Conservation (phyloP, 2,797 vertebrate genomes). For the Bryconaethiops microstoma region DNA sequence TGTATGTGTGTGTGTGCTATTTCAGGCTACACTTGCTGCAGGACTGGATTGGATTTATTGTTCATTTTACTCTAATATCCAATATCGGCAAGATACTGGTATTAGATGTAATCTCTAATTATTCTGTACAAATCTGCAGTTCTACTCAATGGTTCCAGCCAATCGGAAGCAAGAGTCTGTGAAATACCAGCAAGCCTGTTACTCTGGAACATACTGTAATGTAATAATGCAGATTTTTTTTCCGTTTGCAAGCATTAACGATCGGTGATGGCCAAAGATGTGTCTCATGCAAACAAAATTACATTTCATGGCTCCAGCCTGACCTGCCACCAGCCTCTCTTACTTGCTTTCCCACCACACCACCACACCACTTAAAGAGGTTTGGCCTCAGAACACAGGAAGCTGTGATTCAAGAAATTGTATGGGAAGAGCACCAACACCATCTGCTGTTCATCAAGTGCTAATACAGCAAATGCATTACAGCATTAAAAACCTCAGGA, state of each 20-base stretch:
- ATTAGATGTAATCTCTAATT: background rate
- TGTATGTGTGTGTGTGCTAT: no score
- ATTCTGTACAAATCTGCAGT: background rate
- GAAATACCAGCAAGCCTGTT: background rate
- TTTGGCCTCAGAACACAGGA: background rate
- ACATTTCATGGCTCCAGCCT: constrained; percentile 31
- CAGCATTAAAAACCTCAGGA: background rate
- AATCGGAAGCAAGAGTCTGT: background rate
- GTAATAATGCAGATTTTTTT: constrained; percentile 6
- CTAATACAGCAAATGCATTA: constrained; percentile 34
- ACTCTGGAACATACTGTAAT: background rate
- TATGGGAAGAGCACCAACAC: constrained; percentile 31
- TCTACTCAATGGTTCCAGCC: background rate
- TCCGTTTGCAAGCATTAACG: constrained; percentile 20
- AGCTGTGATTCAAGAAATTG: background rate
- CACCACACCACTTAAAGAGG: background rate
- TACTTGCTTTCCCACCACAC: constrained; percentile 16
- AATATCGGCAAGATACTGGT: no score
- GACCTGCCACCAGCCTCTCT: constrained; percentile 6
- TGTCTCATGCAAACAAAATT: constrained; percentile 30
- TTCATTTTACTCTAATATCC: no score
- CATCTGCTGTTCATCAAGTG: constrained; percentile 41
- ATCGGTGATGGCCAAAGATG: constrained; percentile 2
- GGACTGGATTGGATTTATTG: no score
- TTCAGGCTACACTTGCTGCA: no score